Base-by-base conservation (phyloP, 2,797 vertebrate species). In the Diplodus puntazzo region DNA sequence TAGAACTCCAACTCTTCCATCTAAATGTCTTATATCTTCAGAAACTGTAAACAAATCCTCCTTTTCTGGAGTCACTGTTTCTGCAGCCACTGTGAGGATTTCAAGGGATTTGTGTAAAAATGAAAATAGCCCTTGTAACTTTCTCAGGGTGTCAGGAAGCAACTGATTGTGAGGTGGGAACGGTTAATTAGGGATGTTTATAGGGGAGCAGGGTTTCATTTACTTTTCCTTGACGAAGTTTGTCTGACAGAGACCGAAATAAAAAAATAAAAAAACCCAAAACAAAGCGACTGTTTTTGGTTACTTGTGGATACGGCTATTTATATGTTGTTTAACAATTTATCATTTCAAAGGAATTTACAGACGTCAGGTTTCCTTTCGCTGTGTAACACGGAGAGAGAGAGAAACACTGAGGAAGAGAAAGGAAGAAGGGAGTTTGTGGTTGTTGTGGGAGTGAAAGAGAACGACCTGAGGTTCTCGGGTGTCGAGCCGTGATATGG, bases 221-320 rank as follows among this genome's bases (percentile, higher is more conserved):
- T 84, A 85, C 62, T 89, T 92, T 91, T 90, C 87, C 87, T 57
- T 83, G 83, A 81, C 61, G 45, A 74, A 73, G 79, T 81, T 79
- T 54, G 65, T 60, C 67, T 52, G 54, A 85, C 52, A 58, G 34
- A 46, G 17, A 21, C 30, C 5, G 52, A 69, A 73, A 74, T 34
- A 9, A 34, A 34, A 34, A 34, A 73, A 77, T 30, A 30, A 30
- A 30, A 34, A 34, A 34, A 34, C 34, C 30, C 30, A 69, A 80
- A 72, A 75, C 70, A 79, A 77, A 85, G 25, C 21, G 0, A 16
- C 45, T 60, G 82, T 75, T 75, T 70, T 54, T 54, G 63, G 58
- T 63, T 75, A 11, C 34, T 53, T 14, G 21, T 52, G n/a, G 61
- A 60, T 12, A 20, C 66, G 62, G 61, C 54, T 72, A 43, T 77